These are phyloP conservation scores for Trachelus iudaicus DNA, from an alignment of 2,888 invertebrate genomes.

Conservation along the genomic window DNA sequence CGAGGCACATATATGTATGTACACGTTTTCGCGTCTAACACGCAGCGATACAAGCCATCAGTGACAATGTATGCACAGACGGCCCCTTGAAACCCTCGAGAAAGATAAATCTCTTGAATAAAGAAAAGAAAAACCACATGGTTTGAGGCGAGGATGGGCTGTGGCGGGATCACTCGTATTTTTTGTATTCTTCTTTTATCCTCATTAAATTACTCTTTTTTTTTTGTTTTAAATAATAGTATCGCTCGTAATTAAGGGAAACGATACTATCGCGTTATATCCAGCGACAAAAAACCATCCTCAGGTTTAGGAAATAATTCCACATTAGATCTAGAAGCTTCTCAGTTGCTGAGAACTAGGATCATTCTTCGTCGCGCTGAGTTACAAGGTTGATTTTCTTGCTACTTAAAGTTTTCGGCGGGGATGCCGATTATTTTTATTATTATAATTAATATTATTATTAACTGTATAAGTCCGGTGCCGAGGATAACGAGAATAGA, in stretches of 20 bases:
- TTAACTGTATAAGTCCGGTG: not conserved
- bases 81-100: not conserved
- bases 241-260: slow-evolving; percentile 22
- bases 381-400: not conserved
- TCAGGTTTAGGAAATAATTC: not conserved
- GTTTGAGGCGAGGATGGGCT: not conserved
- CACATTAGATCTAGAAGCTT: not conserved
- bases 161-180: not conserved
- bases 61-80: not conserved
- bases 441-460: not conserved
- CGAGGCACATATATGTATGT: not conserved
- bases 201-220: not conserved
- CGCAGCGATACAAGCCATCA: not conserved
- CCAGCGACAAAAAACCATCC: not conserved
- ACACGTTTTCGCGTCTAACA: not conserved
- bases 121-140: not conserved
- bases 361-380: not conserved
- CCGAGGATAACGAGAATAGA: slow-evolving; percentile 30
- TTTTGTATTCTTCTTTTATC: slow-evolving; percentile 13
- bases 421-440: not conserved
- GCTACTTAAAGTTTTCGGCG: not conserved
- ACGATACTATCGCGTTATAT: not conserved
- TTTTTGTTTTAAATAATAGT: slow-evolving; percentile 12
- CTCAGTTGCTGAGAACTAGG: not conserved
- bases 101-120: not conserved